Evolutionary conservation across 2,888 invertebrate species (phyloP).

Genomic region (Machimus rusticus): DNA sequence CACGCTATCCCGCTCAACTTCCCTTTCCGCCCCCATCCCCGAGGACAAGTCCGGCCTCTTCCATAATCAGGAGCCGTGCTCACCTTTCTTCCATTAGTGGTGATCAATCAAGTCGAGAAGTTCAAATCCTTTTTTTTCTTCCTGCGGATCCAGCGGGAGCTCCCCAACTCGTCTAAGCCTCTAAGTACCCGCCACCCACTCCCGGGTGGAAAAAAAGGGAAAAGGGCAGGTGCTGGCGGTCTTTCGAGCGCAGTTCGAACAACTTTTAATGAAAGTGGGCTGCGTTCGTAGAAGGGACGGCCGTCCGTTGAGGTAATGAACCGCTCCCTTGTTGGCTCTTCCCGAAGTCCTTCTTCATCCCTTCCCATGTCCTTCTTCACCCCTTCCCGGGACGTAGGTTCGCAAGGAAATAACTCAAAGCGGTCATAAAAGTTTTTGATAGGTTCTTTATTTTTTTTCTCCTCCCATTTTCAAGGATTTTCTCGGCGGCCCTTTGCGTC

Average conservation of each 20-base stretch:
- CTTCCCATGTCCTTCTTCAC: neutral
- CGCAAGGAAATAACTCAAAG: constrained; percentile 13
- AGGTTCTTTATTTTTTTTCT: neutral
- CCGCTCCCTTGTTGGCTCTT: constrained; percentile 45
- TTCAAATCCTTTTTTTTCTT: constrained; percentile 42
- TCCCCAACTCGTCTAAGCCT: neutral
- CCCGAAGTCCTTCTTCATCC: constrained; percentile 4
- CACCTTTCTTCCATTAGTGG: constrained; percentile 39
- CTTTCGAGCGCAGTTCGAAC: neutral
- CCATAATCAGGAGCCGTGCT: neutral
- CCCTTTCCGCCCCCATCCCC: neutral
- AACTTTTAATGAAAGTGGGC: constrained; percentile 42
- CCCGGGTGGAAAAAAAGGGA: neutral
- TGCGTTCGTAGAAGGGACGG: neutral
- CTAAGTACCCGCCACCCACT: neutral
- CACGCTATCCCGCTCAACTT: neutral
- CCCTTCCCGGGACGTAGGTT: neutral
- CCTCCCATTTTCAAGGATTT: neutral
- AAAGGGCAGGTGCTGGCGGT: neutral
- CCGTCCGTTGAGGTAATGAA: constrained; percentile 44
- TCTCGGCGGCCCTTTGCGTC: neutral
- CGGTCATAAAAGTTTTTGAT: constrained; percentile 26
- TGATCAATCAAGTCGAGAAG: constrained; percentile 47
- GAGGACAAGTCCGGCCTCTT: neutral
- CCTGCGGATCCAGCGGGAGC: neutral